Evolutionary conservation across 2,797 vertebrate genomes (phyloP).

Genomic region (Poeciliopsis gracilis): DNA sequence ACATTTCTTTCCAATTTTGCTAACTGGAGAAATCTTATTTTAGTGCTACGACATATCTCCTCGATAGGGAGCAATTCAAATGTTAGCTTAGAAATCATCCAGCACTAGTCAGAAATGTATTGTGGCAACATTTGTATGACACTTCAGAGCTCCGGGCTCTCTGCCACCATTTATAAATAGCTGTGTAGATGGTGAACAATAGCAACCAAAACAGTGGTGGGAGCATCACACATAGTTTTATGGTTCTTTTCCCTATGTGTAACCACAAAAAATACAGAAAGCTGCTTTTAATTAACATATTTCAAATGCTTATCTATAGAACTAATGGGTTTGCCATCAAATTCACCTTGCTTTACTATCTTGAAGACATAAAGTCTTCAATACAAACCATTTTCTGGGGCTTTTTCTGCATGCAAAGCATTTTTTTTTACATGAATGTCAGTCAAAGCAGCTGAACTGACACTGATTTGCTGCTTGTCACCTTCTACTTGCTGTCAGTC

Average conservation of each 20-base stretch:
- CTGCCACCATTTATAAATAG: constrained; percentile 70
- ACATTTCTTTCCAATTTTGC: not conserved
- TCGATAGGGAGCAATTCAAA: constrained; percentile 15
- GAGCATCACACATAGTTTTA: constrained; percentile 23
- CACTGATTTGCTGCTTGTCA: constrained; percentile 14
- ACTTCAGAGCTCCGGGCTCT: constrained; percentile 41
- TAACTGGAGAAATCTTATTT: not conserved
- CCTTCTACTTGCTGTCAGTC: constrained; percentile 38
- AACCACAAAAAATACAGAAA: not conserved
- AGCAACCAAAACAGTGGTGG: constrained; percentile 31
- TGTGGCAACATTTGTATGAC: constrained; percentile 48
- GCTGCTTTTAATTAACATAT: not conserved
- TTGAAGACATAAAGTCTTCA: not conserved
- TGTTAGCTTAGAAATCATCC: constrained; percentile 32
- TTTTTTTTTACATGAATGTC: constrained; percentile 33
- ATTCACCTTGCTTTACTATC: not conserved
- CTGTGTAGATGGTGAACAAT: constrained; percentile 49
- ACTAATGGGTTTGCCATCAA: not conserved
- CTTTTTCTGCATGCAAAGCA: constrained; percentile 2
- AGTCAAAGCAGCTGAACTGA: constrained; percentile 12
- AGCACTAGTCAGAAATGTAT: constrained; percentile 24
- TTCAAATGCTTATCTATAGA: not conserved
- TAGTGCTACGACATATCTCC: not conserved
- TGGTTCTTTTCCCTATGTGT: not conserved
- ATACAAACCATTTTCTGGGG: not conserved